Conservation (phyloP, 1,140 invertebrate genomes). For the Scaptomyza pallida region DNA sequence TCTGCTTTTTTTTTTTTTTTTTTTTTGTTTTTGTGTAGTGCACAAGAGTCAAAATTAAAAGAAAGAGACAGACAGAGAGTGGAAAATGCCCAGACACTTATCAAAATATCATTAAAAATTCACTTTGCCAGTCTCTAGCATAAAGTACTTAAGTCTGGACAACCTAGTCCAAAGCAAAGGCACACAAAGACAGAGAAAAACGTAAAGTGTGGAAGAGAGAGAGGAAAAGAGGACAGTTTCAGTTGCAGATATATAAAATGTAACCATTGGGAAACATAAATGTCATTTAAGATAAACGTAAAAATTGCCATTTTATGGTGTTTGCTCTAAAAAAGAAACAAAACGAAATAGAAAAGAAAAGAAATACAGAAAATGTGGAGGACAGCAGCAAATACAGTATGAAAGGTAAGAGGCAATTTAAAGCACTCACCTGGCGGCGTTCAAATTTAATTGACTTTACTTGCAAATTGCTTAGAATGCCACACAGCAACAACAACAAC, state of each 20-base stretch:
- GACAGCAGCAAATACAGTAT: constrained; percentile 31
- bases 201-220: neutral
- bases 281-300: constrained; percentile 80
- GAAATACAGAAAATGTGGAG: constrained; percentile 15
- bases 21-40: neutral
- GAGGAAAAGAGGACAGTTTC: constrained; percentile 55
- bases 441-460: constrained; percentile 77
- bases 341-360: constrained; percentile 20
- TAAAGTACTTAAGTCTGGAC: neutral
- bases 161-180: constrained; percentile 8
- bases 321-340: constrained; percentile 53
- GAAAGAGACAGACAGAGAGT: neutral
- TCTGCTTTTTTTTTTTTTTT: too few relatives aligned
- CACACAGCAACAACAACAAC: constrained; percentile 2
- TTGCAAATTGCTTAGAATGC: constrained; percentile 24
- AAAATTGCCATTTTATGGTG: constrained; percentile 74
- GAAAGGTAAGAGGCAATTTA: constrained; percentile 43
- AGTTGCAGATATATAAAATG: constrained; percentile 73
- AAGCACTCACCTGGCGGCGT: constrained; percentile 60
- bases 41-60: neutral
- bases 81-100: constrained; percentile 58
- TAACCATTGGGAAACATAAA: constrained; percentile 79
- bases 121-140: constrained; percentile 47
- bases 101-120: constrained; percentile 77
- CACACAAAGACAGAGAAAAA: constrained; percentile 14